Evolutionary conservation across 2,113 vertebrate genomes (phyloP).

Genomic region (Stigmatopora argus): DNA sequence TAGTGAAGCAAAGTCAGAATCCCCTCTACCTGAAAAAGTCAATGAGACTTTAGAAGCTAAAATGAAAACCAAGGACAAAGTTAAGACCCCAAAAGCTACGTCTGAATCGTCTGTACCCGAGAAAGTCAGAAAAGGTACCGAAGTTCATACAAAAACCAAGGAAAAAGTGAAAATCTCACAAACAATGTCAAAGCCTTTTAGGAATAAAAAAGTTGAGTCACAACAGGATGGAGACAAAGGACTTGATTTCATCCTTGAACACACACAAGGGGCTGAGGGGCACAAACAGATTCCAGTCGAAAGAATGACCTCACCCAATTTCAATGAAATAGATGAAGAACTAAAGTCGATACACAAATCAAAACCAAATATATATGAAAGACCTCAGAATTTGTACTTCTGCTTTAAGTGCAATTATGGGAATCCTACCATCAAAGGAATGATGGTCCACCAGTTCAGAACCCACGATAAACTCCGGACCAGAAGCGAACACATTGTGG

Average conservation of each 20-base stretch:
- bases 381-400: constrained; percentile 43
- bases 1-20: not conserved
- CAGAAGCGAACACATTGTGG: not conserved
- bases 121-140: not conserved
- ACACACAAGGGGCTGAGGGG: constrained; percentile 71
- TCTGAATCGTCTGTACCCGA: not conserved
- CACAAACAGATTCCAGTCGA: constrained; percentile 57
- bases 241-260: not conserved
- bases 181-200: not conserved
- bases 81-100: not conserved
- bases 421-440: constrained; percentile 21
- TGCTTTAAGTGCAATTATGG: constrained; percentile 57
- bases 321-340: not conserved
- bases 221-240: not conserved
- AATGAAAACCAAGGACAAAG: not conserved
- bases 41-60: not conserved
- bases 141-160: not conserved
- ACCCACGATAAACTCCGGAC: not conserved
- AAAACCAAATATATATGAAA: not conserved
- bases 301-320: not conserved
- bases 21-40: not conserved
- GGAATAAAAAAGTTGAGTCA: not conserved
- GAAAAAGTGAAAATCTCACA: not conserved
- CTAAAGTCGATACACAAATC: not conserved
- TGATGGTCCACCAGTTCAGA: constrained; percentile 44